Conservation (phyloP, 2,113 vertebrate species). For the Daphoenositta chrysoptera region DNA sequence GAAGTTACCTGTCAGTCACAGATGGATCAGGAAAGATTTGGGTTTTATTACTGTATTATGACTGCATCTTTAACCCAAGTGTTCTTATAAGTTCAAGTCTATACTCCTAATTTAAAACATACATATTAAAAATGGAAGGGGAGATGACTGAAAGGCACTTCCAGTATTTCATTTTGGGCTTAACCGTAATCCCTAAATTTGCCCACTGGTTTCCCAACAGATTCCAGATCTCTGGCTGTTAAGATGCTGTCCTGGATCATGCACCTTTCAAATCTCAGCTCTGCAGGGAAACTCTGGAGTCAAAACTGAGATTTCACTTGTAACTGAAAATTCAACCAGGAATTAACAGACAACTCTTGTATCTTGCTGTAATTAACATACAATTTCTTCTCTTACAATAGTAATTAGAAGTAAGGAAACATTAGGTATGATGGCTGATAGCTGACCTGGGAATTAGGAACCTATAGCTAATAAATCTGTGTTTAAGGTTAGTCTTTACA, state of each 20-base stretch:
- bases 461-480: background rate
- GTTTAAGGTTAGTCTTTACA: background rate
- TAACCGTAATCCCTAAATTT: background rate
- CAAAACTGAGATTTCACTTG: background rate
- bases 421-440: background rate
- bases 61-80: background rate
- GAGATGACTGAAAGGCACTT: background rate
- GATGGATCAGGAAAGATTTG: background rate
- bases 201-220: background rate
- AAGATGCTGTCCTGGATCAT: background rate
- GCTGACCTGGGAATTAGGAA: background rate
- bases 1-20: background rate
- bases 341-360: background rate
- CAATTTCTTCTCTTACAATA: background rate
- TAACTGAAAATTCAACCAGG: background rate
- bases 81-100: background rate
- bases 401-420: background rate
- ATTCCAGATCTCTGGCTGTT: background rate
- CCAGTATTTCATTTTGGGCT: background rate
- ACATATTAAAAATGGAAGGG: background rate
- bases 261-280: background rate
- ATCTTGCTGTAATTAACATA: background rate
- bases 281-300: background rate
- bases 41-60: background rate
- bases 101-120: background rate